Conservation (phyloP, 2,797 vertebrate species). For the Myotis daubentonii region DNA sequence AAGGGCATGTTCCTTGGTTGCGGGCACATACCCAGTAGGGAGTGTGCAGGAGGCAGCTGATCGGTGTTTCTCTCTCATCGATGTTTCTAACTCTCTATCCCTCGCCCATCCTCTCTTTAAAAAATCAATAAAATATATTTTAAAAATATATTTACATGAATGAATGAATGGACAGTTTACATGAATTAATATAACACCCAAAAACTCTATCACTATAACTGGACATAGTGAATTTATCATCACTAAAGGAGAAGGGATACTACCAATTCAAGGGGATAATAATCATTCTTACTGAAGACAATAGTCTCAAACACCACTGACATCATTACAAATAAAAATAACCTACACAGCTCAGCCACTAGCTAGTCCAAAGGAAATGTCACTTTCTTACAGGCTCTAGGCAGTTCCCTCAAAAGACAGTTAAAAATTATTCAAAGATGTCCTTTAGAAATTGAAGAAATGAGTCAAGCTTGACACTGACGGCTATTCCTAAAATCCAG, state of each 20-base stretch:
- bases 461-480: constrained; percentile 32
- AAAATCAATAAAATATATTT: not conserved
- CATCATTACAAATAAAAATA: not conserved
- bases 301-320: not conserved
- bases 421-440: constrained; percentile 47
- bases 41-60: too few species aligned
- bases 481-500: constrained; percentile 37
- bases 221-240: not conserved
- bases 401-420: not conserved
- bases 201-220: constrained; percentile 6
- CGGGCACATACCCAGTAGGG: too few species aligned
- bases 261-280: not conserved
- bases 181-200: not conserved
- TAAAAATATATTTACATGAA: not conserved
- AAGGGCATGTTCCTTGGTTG: too few species aligned
- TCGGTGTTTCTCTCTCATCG: too few species aligned
- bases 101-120: too few species aligned
- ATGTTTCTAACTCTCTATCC: too few species aligned
- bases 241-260: not conserved
- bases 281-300: not conserved
- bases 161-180: not conserved
- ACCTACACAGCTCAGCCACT: not conserved
- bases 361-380: not conserved
- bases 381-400: not conserved
- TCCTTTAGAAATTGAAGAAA: constrained; percentile 47